Base-by-base conservation (phyloP, 2,888 invertebrate species). In the Omphaloscelis lunosa region DNA sequence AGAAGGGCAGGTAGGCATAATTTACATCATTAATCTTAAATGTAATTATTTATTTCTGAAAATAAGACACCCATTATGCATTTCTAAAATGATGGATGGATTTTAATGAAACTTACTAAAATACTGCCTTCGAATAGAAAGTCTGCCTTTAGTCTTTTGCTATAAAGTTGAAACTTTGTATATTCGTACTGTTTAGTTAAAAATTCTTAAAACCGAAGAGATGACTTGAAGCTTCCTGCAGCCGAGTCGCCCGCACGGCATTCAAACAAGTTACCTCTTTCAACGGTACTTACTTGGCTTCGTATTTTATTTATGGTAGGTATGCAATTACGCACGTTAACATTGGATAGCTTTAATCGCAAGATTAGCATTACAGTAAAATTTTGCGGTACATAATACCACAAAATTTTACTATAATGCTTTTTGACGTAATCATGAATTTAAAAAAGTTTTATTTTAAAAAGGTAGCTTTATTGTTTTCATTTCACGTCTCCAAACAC, bases 401-500 rank as follows among this genome's bases (percentile, higher is more conserved):
- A n/a, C n/a, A n/a, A n/a, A n/a, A n/a, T n/a, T n/a, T n/a, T n/a
- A n/a, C n/a, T n/a, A n/a, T n/a, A n/a, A n/a, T n/a, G n/a, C n/a
- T 34, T 45, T 34, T 12, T 34, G n/a, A 45, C 8, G 65, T 34
- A n/a, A 45, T 17, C 63, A 29, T 45, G 17, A 63, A 29, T 65
- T 23, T 8, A 45, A 17, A 48, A 12, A 17, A 59, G 3, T 12
- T n/a, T 34, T n/a, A n/a, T 45, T 63, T 45, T 0, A 7, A 45
- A 66, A 48, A 17, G 0, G 6, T 9, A 20, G 11, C 41, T 5
- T n/a, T 34, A 11, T 56, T 53, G 53, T 56, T 56, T 29, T 72
- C 27, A 41, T 56, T 8, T 41, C 39, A 41, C 23, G 17, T n/a
- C 70, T 70, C 27, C 53, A 70, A 41, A 41, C 70, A 72, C 11